Percentiles rank a stretch among this genome's conserved stretches.
phyloP scores from a whole-genome alignment of 2,888 invertebrate species.

The Ophion slaviceki region DNA sequence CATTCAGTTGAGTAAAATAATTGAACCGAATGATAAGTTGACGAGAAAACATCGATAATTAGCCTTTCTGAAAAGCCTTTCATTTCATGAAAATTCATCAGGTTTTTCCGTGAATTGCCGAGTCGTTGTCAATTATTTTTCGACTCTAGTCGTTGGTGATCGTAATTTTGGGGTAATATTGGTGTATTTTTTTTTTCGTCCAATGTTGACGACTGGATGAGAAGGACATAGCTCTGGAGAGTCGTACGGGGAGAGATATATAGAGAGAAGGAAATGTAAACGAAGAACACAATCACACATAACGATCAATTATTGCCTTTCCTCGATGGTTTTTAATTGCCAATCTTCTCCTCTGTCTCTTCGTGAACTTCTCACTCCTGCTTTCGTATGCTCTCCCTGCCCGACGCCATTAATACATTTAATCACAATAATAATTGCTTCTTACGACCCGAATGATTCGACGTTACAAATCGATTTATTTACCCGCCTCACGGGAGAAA shows the following conservation, averaged over 20 bases:
- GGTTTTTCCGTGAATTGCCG: not conserved
- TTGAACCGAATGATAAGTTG: not conserved
- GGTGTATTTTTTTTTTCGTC: not conserved
- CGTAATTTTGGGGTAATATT: not conserved
- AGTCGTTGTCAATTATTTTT: not conserved
- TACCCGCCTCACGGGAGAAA: slow-evolving; percentile 36
- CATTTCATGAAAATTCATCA: not conserved
- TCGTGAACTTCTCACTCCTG: slow-evolving; percentile 27
- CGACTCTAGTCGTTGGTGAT: not conserved
- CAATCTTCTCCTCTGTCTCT: slow-evolving; percentile 28
- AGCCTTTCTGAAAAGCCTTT: too few species aligned
- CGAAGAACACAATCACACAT: slow-evolving; percentile 57
- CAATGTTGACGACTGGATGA: not conserved
- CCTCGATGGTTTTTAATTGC: slow-evolving; percentile 56
- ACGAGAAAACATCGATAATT: not conserved
- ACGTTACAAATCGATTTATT: slow-evolving; percentile 65
- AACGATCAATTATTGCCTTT: slow-evolving; percentile 65
- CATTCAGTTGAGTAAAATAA: not conserved
- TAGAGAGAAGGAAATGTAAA: slow-evolving; percentile 13
- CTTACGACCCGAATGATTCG: slow-evolving; percentile 59
- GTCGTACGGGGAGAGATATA: not conserved
- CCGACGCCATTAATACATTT: slow-evolving; percentile 42
- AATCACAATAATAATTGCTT: slow-evolving; percentile 63
- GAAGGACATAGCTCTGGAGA: not conserved
- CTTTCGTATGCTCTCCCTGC: slow-evolving; percentile 44